Evolutionary conservation across 2,797 vertebrate genomes (phyloP).

Genomic region (Fratercula arctica): DNA sequence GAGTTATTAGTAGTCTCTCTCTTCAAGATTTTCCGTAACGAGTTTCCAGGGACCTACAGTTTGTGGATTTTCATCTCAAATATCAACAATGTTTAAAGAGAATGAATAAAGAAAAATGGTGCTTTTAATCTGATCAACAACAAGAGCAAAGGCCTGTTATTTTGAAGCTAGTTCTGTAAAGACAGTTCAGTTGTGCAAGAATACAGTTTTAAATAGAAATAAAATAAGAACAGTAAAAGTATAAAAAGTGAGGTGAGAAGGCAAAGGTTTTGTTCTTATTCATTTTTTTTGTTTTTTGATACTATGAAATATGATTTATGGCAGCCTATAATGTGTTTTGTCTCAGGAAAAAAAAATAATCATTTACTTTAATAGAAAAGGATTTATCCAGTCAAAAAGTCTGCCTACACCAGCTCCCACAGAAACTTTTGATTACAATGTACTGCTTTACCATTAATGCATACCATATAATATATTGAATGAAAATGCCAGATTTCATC

Average conservation of each 20-base stretch:
- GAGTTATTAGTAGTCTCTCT: background rate
- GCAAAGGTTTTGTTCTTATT: background rate
- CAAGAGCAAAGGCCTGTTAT: background rate
- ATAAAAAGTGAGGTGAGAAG: background rate
- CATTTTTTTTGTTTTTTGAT: background rate
- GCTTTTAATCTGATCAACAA: background rate
- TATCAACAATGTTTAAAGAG: background rate
- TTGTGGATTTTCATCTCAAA: background rate
- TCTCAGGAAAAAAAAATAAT: slow-evolving; percentile 32
- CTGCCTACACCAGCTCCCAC: slow-evolving; percentile 24
- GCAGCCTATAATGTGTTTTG: slow-evolving; percentile 19
- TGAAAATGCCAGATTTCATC: slow-evolving; percentile 52
- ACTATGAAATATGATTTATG: slow-evolving; percentile 45
- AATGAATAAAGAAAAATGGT: background rate
- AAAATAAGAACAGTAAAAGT: background rate
- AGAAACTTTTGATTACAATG: slow-evolving; percentile 63
- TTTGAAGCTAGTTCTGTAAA: background rate
- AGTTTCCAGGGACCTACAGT: background rate
- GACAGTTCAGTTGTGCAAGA: background rate
- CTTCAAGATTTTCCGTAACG: background rate
- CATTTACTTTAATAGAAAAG: slow-evolving; percentile 59
- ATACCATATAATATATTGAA: slow-evolving; percentile 50
- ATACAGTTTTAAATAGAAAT: background rate
- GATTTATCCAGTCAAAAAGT: slow-evolving; percentile 57
- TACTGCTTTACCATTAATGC: slow-evolving; percentile 56